A percentile compares a stretch with the other conserved stretches of the same genome.
phyloP scores from a whole-genome alignment of 1,140 invertebrate genomes.

The Drosophila subpulchrella region DNA sequence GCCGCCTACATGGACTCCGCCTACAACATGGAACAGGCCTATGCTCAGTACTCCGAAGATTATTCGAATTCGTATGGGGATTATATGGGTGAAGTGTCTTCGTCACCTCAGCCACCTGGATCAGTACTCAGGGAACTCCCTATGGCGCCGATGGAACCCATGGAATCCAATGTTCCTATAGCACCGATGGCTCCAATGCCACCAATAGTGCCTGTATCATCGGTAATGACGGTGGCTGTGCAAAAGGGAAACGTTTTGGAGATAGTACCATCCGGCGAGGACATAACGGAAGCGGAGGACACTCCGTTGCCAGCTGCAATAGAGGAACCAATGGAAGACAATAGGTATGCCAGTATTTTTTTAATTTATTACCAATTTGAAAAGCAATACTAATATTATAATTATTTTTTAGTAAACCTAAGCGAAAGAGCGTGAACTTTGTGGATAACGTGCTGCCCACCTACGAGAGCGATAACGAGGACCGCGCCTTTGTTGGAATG shows the following conservation, averaged over 20 bases:
- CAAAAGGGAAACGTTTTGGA: conserved; percentile 82
- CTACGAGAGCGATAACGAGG: conserved; percentile 74
- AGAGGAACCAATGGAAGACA: conserved; percentile 49
- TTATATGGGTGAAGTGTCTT: conserved; percentile 10
- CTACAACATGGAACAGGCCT: conserved; percentile 68
- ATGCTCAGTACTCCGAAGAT: conserved; percentile 61
- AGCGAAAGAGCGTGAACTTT: conserved; percentile 74
- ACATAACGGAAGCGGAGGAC: neutral
- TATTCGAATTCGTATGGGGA: conserved; percentile 30
- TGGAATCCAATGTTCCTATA: conserved; percentile 36
- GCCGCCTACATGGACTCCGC: conserved; percentile 68
- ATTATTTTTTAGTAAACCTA: conserved; percentile 52
- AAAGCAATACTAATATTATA: neutral
- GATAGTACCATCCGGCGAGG: conserved; percentile 67
- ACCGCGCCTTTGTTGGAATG: conserved; percentile 53
- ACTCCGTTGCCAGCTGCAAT: conserved; percentile 3
- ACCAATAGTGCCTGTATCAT: conserved; percentile 40
- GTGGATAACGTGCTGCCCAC: conserved; percentile 74
- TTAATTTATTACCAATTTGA: fast-evolving
- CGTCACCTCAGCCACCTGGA: conserved; percentile 5
- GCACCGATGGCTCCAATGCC: conserved; percentile 34
- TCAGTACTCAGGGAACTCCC: conserved; percentile 31
- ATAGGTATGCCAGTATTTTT: conserved; percentile 31
- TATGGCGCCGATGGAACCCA: conserved; percentile 4
- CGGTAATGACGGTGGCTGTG: conserved; percentile 62